A percentile compares a stretch with the other conserved stretches of the same genome.
phyloP scores from a whole-genome alignment of 2,113 vertebrate genomes.

The Isichthys henryi region DNA sequence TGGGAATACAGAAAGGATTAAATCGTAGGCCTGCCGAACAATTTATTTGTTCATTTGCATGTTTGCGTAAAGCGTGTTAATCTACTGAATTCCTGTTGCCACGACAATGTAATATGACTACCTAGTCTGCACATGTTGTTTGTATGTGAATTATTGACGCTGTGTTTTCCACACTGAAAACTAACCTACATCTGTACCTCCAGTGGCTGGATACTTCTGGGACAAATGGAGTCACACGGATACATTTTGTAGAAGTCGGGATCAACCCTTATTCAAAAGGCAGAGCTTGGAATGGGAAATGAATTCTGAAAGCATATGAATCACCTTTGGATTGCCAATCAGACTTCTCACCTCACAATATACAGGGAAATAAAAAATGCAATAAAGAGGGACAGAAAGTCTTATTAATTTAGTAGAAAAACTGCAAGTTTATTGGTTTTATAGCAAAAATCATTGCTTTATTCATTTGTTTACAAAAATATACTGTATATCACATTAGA shows the following conservation, averaged over 20 bases:
- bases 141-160: not conserved
- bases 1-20: not conserved
- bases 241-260: not conserved
- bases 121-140: not conserved
- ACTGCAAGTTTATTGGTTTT: not conserved
- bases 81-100: conserved; percentile 10
- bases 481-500: not conserved
- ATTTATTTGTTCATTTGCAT: not conserved
- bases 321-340: not conserved
- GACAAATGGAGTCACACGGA: not conserved
- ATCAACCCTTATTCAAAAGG: not conserved
- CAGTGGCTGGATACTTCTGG: not conserved
- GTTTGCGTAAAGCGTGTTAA: conserved; percentile 16
- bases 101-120: not conserved
- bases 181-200: not conserved
- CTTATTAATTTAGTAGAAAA: not conserved
- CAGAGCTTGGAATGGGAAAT: not conserved
- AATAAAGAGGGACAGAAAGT: not conserved
- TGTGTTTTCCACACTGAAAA: not conserved
- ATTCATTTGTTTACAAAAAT: not conserved
- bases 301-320: not conserved
- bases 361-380: not conserved
- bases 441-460: not conserved
- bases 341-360: not conserved
- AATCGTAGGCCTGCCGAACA: not conserved